These are phyloP conservation scores for Polydesmus complanatus DNA, from an alignment of 2,888 invertebrate genomes.

Conservation along the genomic window DNA sequence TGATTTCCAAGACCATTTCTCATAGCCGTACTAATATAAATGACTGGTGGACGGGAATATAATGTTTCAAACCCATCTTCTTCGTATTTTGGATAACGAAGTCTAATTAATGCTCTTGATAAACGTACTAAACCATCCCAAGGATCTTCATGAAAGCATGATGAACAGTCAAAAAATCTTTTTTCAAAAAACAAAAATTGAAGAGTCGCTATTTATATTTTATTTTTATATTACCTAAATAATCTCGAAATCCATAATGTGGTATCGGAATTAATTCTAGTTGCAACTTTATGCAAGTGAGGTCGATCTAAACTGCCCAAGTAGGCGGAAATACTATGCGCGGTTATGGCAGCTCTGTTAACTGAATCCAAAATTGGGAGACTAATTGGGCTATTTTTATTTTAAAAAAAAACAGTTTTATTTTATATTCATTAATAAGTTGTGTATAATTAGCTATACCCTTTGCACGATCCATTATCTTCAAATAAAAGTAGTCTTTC, in stretches of 20 bases:
- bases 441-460: background rate
- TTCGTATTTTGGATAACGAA: conserved; percentile 62
- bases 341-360: conserved; percentile 45
- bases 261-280: conserved; percentile 68
- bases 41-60: conserved; percentile 62
- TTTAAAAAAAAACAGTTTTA: background rate
- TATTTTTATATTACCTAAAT: conserved; percentile 49
- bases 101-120: conserved; percentile 62
- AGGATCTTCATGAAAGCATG: conserved; percentile 77
- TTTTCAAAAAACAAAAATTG: too few relatives aligned
- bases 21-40: conserved; percentile 36
- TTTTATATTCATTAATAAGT: background rate
- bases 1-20: conserved; percentile 31
- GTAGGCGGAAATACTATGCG: conserved; percentile 78
- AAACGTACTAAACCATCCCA: conserved; percentile 71
- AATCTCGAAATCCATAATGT: conserved; percentile 75
- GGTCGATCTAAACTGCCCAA: conserved; percentile 65
- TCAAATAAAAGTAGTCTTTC: background rate
- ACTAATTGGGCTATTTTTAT: background rate
- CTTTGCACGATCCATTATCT: background rate
- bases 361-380: conserved; percentile 8
- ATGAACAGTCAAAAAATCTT: conserved; percentile 68
- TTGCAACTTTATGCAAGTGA: conserved; percentile 63
- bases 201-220: background rate
- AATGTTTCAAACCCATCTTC: conserved; percentile 73